Percentiles rank a stretch among this genome's conserved stretches.
Conservation (phyloP, 2,888 invertebrate genomes). For the Apamea epomidion region DNA sequence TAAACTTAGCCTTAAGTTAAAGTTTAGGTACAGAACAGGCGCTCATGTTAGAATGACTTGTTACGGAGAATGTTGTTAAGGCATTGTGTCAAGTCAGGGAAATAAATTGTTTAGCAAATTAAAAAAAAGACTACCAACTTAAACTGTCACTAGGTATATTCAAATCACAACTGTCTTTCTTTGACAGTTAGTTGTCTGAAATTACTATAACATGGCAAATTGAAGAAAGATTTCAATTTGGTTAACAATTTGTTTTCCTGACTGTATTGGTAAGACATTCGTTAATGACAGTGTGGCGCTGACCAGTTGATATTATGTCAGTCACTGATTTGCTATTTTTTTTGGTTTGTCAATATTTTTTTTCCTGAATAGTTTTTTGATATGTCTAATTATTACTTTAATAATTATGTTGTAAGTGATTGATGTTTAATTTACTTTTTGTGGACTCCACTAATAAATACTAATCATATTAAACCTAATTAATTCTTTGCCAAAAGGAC, state of each 20-base stretch:
- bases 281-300: not conserved
- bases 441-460: not conserved
- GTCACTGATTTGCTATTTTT: not conserved
- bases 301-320: not conserved
- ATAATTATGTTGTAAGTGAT: slow-evolving; percentile 11
- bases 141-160: not conserved
- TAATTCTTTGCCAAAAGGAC: too few species aligned
- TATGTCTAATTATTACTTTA: not conserved
- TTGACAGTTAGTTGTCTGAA: not conserved
- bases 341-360: not conserved
- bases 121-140: not conserved
- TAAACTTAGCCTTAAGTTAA: slow-evolving; percentile 21
- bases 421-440: slow-evolving; percentile 29
- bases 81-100: not conserved
- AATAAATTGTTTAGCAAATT: not conserved
- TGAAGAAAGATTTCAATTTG: not conserved
- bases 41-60: slow-evolving; percentile 1
- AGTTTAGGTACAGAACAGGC: not conserved
- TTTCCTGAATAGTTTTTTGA: not conserved
- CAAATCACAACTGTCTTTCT: not conserved
- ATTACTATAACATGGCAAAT: not conserved
- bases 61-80: not conserved
- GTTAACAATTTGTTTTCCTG: too few species aligned
- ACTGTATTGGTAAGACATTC: not conserved
- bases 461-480: too few species aligned